Base-by-base conservation (phyloP, 1,140 invertebrate species). In the Ooceraea biroi region DNA sequence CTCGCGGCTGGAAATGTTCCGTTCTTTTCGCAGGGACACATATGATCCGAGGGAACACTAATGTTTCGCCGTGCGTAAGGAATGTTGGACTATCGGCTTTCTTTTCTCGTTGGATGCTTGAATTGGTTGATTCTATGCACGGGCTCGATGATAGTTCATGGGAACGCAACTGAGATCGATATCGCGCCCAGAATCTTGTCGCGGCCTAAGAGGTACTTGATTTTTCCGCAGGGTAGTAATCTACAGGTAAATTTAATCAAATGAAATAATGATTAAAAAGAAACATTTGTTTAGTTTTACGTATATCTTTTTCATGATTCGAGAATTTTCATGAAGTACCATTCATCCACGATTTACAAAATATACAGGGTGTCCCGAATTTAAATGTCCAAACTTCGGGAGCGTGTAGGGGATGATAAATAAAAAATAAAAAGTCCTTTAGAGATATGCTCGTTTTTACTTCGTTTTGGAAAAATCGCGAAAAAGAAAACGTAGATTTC, bases 191-290 rank as follows among this genome's bases (percentile, higher is more conserved):
- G 85, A 69, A 83, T 85, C 3, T 63, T 94, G 30, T 93, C 92
- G 11, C 88, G 94, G 57, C 90, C 88, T 60, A 94, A 94, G 82
- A 91, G 94, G 55, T 93, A 94, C 80, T 84, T 94, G 87, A 91
- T 92, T 80, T 94, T 94, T 86, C 93, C 93, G 4, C 87, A 93
- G 73, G 94, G 94, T 44, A 94, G 93, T 72, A 94, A 94, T 73
- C 58, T 94, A 12, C 93, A 94, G 92, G 94, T 94, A 89, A 89
- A 73, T 78, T 69, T 30, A 63, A 17, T 69, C 52, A 77, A 66
- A 14, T 76, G 61, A 77, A 66, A 14, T 76, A 74, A 65, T 12
- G 14, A 30, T 65, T 77, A 0, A 27, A 52, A 55, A 48, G 19
- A 7, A 14, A 22, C 7, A 22, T 17, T 11, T 19, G 36, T 7